These are phyloP conservation scores for Cristatella mucedo DNA, from an alignment of 2,888 invertebrate species.

Conservation along the genomic window DNA sequence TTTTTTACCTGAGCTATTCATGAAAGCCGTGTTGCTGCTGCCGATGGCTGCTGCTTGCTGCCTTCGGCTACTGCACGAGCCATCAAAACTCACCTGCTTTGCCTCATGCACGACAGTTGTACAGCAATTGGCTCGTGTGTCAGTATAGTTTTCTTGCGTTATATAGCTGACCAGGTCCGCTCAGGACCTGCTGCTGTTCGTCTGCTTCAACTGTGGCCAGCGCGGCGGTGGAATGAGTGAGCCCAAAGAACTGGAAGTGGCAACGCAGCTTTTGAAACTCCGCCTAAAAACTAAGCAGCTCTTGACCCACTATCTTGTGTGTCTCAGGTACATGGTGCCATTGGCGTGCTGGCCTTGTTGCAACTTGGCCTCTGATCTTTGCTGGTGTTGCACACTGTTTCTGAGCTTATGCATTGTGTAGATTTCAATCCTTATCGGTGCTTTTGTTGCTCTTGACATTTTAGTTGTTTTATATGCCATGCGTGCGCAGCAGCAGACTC, in stretches of 20 bases:
- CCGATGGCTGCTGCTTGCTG: too few species aligned
- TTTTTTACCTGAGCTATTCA: too few species aligned
- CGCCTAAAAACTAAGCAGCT: conserved; percentile 81
- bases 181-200: conserved; percentile 72
- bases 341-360: too few species aligned
- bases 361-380: too few species aligned
- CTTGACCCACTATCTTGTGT: conserved; percentile 69
- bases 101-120: not conserved
- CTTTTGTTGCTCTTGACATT: conserved; percentile 5
- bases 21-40: too few species aligned
- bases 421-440: conserved; percentile 5
- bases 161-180: conserved; percentile 61
- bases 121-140: not conserved
- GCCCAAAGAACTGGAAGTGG: conserved; percentile 55
- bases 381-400: too few species aligned
- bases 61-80: too few species aligned
- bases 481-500: too few species aligned
- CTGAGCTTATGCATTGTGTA: too few species aligned
- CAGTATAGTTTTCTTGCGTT: conserved; percentile 5
- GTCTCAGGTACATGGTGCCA: conserved; percentile 55
- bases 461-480: conserved; percentile 9
- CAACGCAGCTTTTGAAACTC: conserved; percentile 71
- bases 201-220: conserved; percentile 70
- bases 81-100: too few species aligned
- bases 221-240: too few species aligned